Evolutionary conservation across 2,113 vertebrate species (phyloP), one percentile per base, ranked within the genome.

Genomic region (Numida meleagris): DNA sequence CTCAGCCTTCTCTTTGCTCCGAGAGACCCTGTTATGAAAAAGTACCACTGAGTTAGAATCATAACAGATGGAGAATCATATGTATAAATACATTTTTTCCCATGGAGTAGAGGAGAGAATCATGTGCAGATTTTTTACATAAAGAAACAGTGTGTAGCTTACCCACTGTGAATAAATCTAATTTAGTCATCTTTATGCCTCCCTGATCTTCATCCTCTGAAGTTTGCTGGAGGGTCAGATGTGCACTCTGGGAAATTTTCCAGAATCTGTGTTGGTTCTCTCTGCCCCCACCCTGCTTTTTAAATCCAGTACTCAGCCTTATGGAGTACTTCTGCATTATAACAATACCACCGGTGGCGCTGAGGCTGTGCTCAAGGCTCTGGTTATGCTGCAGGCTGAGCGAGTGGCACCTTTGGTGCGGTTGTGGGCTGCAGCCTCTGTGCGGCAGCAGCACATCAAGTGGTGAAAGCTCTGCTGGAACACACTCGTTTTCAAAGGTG

Each of bases 141-240:
- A 96, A 97, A 97, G 95, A 96, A 97, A 89, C 94, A 95, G 87
- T 91, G 58, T 94, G 71, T 84, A 92, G 94, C 96, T 94, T 94
- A 95, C 95, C 93, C 97, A 95, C 94, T 97, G 97, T 96, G 97
- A 97, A 97, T 97, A 97, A 96, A 97, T 97, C 97, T 95, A 97
- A 97, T 97, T 98, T 97, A 96, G 88, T 82, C 38, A 57, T 97
- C 96, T 98, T 96, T 97, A 94, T 95, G 95, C 96, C 92, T 97
- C 91, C 89, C 81, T 90, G 94, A 93, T 96, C 96, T 96, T 83
- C 96, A 73, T 83, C 87, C 40, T 93, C 95, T 93, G 63, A 93
- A 92, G 87, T 97, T 89, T 96, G 95, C 95, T 95, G 75, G 74
- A 96, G 94, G 93, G 95, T 94, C 95, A 96, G 94, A 97, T 96